phyloP scores from a whole-genome alignment of 1,140 invertebrate species.

The Hydropsyche tenuis region DNA sequence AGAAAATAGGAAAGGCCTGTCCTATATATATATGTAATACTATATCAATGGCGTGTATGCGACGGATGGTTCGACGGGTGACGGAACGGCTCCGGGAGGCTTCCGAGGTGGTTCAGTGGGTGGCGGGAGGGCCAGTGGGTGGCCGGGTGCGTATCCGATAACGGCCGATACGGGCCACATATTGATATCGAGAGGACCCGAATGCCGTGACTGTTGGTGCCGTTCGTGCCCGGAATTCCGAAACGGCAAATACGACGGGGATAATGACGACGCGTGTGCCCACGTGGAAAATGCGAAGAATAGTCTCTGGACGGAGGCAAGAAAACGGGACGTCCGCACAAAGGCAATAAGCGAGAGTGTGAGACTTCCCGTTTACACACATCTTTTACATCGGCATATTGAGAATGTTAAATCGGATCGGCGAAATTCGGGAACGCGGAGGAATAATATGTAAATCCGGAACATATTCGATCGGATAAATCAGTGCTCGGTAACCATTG shows the following conservation, averaged over 20 bases:
- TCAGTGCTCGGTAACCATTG: too few species aligned
- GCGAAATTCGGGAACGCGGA: too few species aligned
- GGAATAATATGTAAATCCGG: too few species aligned
- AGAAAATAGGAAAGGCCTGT: background rate
- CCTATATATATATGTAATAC: too few species aligned
- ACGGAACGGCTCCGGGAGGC: too few species aligned
- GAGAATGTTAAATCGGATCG: too few species aligned
- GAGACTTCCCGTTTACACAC: too few species aligned
- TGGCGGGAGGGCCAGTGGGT: background rate
- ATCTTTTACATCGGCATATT: too few species aligned
- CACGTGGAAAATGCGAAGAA: constrained; percentile 25
- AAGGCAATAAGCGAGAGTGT: constrained; percentile 32
- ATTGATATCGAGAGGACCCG: constrained; percentile 11
- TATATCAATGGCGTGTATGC: background rate
- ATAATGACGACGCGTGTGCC: constrained; percentile 32
- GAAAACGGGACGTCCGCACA: background rate
- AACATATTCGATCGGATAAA: too few species aligned
- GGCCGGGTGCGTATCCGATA: constrained; percentile 23
- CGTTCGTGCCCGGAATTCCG: constrained; percentile 31
- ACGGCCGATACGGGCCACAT: constrained; percentile 29
- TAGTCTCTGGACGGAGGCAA: background rate
- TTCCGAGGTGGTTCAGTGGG: background rate
- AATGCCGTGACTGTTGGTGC: background rate
- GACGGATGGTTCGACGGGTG: too few species aligned
- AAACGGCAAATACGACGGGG: background rate